Evolutionary conservation across 2,888 invertebrate genomes (phyloP).

Genomic region (Cephonodes hylas): DNA sequence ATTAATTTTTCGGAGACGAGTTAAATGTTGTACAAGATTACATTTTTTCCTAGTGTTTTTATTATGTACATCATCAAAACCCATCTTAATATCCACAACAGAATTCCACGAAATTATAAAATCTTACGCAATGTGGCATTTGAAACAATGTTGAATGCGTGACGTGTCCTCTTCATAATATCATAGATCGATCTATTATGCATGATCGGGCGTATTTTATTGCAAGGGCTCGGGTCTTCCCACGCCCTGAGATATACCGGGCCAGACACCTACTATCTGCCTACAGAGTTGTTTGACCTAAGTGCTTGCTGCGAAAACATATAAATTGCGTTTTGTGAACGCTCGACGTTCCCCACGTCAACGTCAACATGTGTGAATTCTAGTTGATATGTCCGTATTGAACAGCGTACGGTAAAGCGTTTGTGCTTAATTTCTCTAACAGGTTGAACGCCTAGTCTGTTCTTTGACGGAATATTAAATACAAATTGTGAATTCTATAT

Average conservation of each 20-base stretch:
- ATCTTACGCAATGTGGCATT: too few relatives aligned
- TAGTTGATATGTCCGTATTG: neutral
- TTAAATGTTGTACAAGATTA: too few relatives aligned
- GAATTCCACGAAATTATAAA: too few relatives aligned
- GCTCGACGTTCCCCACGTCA: neutral
- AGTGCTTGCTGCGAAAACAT: neutral
- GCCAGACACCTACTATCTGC: slow-evolving; percentile 5
- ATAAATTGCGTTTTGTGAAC: neutral
- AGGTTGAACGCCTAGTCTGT: too few relatives aligned
- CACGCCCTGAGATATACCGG: neutral
- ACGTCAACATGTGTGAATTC: neutral
- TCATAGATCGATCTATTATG: neutral
- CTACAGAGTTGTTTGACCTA: slow-evolving; percentile 14
- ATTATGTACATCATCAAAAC: too few relatives aligned
- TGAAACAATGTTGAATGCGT: neutral
- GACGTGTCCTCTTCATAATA: neutral
- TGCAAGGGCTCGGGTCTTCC: neutral
- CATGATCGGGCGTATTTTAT: neutral
- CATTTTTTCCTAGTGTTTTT: too few relatives aligned
- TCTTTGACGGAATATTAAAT: too few relatives aligned
- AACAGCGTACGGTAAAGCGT: neutral
- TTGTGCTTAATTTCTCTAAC: too few relatives aligned
- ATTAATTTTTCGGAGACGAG: too few relatives aligned
- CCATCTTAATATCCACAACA: too few relatives aligned
- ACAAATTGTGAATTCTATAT: too few relatives aligned